Conservation (phyloP, 2,888 invertebrate genomes). For the Ditula angustiorana region DNA sequence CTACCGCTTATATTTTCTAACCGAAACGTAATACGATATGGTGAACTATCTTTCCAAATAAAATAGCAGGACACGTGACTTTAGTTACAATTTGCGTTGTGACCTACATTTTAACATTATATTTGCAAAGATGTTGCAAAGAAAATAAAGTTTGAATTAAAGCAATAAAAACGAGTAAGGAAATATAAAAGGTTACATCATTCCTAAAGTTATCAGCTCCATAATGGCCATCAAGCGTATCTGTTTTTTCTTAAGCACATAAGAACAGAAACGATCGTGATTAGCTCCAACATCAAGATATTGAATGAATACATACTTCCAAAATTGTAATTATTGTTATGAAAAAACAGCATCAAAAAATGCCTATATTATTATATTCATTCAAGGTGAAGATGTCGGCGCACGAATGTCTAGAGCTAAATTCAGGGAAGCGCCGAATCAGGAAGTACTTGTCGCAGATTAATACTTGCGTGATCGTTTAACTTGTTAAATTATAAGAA, state of each 20-base stretch:
- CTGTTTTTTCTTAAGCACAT: conserved; percentile 57
- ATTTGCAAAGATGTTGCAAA: background rate
- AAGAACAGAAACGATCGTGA: conserved; percentile 73
- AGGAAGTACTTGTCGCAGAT: conserved; percentile 70
- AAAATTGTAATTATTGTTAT: conserved; percentile 75
- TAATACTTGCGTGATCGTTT: conserved; percentile 50
- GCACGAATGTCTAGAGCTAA: conserved; percentile 71
- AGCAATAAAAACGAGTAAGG: conserved; percentile 59
- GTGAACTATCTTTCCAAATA: background rate
- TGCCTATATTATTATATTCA: conserved; percentile 70
- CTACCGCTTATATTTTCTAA: background rate
- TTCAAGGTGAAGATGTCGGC: conserved; percentile 79
- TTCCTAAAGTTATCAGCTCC: conserved; percentile 62
- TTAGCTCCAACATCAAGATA: conserved; percentile 72
- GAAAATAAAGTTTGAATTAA: conserved; percentile 27
- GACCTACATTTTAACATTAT: background rate
- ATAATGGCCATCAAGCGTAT: conserved; percentile 60
- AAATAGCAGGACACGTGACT: background rate
- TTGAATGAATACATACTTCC: conserved; percentile 72
- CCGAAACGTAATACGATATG: background rate
- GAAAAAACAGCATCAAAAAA: conserved; percentile 74
- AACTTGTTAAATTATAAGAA: conserved; percentile 27
- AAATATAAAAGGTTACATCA: conserved; percentile 68
- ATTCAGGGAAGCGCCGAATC: conserved; percentile 75
- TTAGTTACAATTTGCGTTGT: background rate